Base-by-base conservation (phyloP, 2,797 vertebrate species). In the Enteromius anoplus region DNA sequence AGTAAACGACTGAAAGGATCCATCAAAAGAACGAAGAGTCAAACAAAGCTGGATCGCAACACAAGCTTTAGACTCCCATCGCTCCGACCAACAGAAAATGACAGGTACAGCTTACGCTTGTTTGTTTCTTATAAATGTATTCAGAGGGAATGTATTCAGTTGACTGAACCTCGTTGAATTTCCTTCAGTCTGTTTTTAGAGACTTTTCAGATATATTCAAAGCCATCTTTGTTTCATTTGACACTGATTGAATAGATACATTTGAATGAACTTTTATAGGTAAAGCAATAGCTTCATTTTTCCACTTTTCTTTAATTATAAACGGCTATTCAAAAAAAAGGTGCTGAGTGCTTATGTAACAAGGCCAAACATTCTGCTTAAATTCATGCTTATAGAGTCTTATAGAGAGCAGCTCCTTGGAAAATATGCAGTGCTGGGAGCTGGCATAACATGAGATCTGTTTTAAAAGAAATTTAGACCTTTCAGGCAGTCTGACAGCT, bases 1-100 rank as follows among this genome's bases (percentile, higher is more conserved):
- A 98, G 97, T 86, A 99, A 97, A 90, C 96, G 97, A 68, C 95
- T 99, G 78, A 99, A 99, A 93, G 97, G 98, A 23, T 99, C 98
- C 88, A 98, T 99, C 92, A 99, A 99, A 92, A 96, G 98, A 89
- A 98, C 97, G 1, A 98, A 97, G 93, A 99, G 98, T 89, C 98
- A 99, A 55, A 97, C 96, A 66, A 99, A 98, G 75, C 92, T 99
- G 91, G 98, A 99, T 92, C 92, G 98, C 75, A 98, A 96, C 88
- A 94, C 96, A 4, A 99, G 97, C 80, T 97, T 99, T 89, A 96
- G 96, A 40, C 95, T 98, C 69, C 97, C 96, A 0, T 96, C 95
- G 0, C 94, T 97, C 32, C 94, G 94, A 10, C 93, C 80, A 0
- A 55, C 95, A 0, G 97, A 98, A 0, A 86, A 89, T 5, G 97